Evolutionary conservation across 92 coral and sea anemone genomes (phyloP).

Genomic region (Nematostella vectensis): DNA sequence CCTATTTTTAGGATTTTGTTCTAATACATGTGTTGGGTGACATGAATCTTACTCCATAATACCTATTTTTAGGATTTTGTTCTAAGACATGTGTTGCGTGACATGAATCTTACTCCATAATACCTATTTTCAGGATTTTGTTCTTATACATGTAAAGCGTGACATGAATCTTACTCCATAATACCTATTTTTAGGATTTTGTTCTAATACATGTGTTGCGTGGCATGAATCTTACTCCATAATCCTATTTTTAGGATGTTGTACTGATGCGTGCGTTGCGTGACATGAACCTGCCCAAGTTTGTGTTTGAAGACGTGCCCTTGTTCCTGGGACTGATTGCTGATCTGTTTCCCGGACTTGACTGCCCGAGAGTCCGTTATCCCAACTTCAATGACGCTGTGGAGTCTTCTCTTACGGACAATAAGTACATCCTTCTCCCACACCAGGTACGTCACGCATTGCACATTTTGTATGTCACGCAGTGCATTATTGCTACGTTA

Average conservation of each 20-base stretch:
- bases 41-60: no score
- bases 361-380: slow-evolving; percentile 96
- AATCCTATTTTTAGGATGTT: slow-evolving; percentile 64
- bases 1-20: no score
- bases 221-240: background rate
- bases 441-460: slow-evolving; percentile 61
- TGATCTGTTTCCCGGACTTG: slow-evolving; percentile 98
- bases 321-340: slow-evolving; percentile 97
- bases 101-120: no score
- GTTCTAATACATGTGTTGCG: background rate
- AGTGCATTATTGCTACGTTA: no score
- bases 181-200: no score
- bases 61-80: no score
- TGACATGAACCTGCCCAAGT: slow-evolving; percentile 99
- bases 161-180: no score
- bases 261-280: slow-evolving; percentile 98
- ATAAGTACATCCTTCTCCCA: slow-evolving; percentile 80
- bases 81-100: no score
- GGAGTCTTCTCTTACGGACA: slow-evolving; percentile 79
- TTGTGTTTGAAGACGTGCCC: slow-evolving; percentile 98
- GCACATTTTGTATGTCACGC: no score
- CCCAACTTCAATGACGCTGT: slow-evolving; percentile 98
- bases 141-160: no score
- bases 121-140: no score
- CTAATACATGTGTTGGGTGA: no score